phyloP scores from a whole-genome alignment of 1,140 invertebrate genomes.

The Stratiolaelaps scimitus region DNA sequence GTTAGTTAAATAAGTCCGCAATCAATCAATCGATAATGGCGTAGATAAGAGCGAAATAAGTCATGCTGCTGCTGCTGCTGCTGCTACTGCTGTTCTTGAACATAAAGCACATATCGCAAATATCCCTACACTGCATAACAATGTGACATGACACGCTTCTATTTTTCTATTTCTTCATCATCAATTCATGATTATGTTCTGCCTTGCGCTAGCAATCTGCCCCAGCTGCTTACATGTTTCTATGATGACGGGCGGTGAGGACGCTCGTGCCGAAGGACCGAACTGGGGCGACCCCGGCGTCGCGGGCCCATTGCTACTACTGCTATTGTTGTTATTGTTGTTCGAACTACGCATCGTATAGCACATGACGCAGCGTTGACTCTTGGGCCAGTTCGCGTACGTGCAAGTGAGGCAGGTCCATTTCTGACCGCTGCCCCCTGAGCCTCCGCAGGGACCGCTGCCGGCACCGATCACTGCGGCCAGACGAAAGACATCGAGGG shows the following conservation, averaged over 20 bases:
- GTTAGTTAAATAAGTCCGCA: too few relatives aligned
- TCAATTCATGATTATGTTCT: too few relatives aligned
- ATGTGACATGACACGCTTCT: too few relatives aligned
- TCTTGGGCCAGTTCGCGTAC: slow-evolving; percentile 47
- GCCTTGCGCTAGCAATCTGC: too few relatives aligned
- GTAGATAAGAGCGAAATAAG: too few relatives aligned
- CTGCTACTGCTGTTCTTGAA: too few relatives aligned
- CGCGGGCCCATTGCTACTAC: slow-evolving; percentile 40
- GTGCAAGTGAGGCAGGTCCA: slow-evolving; percentile 47
- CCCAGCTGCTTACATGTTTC: slow-evolving; percentile 51
- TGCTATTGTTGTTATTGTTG: slow-evolving; percentile 39
- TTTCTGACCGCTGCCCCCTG: slow-evolving; percentile 38
- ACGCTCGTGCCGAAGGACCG: neutral
- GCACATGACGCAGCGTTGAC: slow-evolving; percentile 43
- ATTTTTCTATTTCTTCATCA: too few relatives aligned
- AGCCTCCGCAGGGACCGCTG: neutral
- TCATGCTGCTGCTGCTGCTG: too few relatives aligned
- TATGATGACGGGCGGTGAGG: slow-evolving; percentile 17
- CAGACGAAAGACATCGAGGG: too few relatives aligned
- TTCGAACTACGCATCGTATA: slow-evolving; percentile 18
- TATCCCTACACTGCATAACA: too few relatives aligned
- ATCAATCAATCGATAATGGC: too few relatives aligned
- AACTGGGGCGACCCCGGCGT: slow-evolving; percentile 34
- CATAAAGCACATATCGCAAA: too few relatives aligned
- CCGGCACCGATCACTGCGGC: neutral